phyloP scores from a whole-genome alignment of 2,797 vertebrate genomes.

The Sebastes oblongus region DNA sequence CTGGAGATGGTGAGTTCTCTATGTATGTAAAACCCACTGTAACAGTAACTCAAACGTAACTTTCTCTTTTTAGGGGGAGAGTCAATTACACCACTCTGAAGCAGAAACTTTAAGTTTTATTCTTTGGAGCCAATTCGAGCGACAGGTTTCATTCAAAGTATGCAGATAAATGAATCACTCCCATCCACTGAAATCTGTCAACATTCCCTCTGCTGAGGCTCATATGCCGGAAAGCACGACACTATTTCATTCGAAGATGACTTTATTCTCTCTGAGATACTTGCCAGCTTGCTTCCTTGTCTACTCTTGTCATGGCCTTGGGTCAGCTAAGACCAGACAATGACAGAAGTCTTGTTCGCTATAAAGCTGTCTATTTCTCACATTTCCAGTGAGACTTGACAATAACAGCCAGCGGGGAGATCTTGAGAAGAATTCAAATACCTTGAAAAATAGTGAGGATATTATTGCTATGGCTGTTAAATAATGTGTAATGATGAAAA shows the following conservation, averaged over 20 bases:
- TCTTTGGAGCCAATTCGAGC: not conserved
- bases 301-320: not conserved
- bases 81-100: not conserved
- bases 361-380: conserved; percentile 5
- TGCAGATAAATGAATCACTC: not conserved
- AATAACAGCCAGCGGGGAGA: not conserved
- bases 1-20: not conserved
- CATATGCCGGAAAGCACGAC: not conserved
- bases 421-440: not conserved
- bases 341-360: conserved; percentile 4
- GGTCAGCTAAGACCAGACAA: conserved; percentile 20
- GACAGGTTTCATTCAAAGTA: not conserved
- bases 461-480: not conserved
- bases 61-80: not conserved
- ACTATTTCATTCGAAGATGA: not conserved
- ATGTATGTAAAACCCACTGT: not conserved
- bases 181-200: not conserved
- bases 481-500: not conserved
- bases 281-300: conserved; percentile 7
- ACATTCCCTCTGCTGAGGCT: not conserved
- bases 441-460: not conserved
- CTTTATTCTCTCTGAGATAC: not conserved
- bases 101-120: not conserved
- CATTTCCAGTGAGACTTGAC: not conserved
- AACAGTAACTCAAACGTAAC: not conserved